Percentiles rank a stretch among this genome's conserved stretches.
Evolutionary conservation across 2,797 vertebrate genomes (phyloP).

Genomic region (Gastrophryne carolinensis): DNA sequence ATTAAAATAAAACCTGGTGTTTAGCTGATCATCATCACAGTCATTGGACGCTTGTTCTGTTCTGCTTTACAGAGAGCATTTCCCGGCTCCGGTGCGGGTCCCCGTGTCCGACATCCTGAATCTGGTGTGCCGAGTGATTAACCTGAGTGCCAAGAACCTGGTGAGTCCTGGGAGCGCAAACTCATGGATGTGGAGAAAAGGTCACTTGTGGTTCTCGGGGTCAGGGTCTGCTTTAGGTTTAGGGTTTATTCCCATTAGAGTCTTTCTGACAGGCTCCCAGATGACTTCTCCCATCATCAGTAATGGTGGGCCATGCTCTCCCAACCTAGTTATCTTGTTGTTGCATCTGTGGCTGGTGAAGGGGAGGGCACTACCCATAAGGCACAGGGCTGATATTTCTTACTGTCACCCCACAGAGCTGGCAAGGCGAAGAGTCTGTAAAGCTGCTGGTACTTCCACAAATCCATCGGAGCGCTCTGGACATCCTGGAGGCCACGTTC

Average conservation of each 20-base stretch:
- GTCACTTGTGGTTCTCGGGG: too few species aligned
- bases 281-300: too few species aligned
- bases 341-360: background rate
- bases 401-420: constrained; percentile 64
- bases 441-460: constrained; percentile 79
- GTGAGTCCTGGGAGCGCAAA: constrained; percentile 63
- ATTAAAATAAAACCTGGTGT: too few species aligned
- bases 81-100: constrained; percentile 77
- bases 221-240: too few species aligned
- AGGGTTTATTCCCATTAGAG: too few species aligned
- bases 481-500: constrained; percentile 80
- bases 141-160: constrained; percentile 77
- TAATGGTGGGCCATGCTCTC: too few species aligned
- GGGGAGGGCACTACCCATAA: background rate
- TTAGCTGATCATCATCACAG: too few species aligned
- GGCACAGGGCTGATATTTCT: background rate
- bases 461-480: constrained; percentile 76
- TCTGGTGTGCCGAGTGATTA: constrained; percentile 80
- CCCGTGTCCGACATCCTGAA: constrained; percentile 82
- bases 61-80: constrained; percentile 48
- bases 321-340: too few species aligned
- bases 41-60: too few species aligned
- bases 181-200: too few species aligned
- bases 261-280: too few species aligned
- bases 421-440: constrained; percentile 80